Evolutionary conservation across 2,113 vertebrate genomes (phyloP).

Genomic region (Phasianus colchicus): DNA sequence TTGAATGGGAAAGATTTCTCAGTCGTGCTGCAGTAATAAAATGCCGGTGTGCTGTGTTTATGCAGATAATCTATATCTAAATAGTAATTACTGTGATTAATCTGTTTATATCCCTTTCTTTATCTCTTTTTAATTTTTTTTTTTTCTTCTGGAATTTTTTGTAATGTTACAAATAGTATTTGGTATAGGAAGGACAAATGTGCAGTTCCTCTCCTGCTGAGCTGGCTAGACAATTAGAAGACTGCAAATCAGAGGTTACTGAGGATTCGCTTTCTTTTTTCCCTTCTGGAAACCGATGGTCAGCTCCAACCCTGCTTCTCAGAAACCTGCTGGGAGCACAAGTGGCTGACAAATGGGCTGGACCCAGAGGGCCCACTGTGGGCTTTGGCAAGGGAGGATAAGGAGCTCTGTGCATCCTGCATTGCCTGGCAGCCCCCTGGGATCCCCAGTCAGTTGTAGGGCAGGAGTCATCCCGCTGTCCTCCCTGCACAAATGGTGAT

Average conservation of each 20-base stretch:
- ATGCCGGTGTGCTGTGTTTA: background rate
- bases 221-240: background rate
- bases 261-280: background rate
- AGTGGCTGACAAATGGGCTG: background rate
- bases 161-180: background rate
- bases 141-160: background rate
- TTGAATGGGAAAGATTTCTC: slow-evolving; percentile 17
- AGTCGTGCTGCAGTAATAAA: background rate
- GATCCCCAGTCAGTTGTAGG: background rate
- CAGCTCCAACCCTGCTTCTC: background rate
- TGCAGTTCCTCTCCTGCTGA: slow-evolving; percentile 29
- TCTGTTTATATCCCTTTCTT: background rate
- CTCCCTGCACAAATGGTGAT: background rate
- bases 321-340: background rate
- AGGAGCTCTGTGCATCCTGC: background rate
- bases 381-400: background rate
- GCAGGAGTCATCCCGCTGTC: background rate
- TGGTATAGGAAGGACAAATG: slow-evolving; percentile 42
- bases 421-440: background rate
- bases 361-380: background rate
- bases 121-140: background rate
- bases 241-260: slow-evolving; percentile 30
- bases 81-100: slow-evolving; percentile 35
- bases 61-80: slow-evolving; percentile 17
- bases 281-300: background rate